Percentiles rank a stretch among this genome's conserved stretches.
These are phyloP conservation scores for Theristicus caerulescens DNA, from an alignment of 2,113 vertebrate species.

Conservation along the genomic window DNA sequence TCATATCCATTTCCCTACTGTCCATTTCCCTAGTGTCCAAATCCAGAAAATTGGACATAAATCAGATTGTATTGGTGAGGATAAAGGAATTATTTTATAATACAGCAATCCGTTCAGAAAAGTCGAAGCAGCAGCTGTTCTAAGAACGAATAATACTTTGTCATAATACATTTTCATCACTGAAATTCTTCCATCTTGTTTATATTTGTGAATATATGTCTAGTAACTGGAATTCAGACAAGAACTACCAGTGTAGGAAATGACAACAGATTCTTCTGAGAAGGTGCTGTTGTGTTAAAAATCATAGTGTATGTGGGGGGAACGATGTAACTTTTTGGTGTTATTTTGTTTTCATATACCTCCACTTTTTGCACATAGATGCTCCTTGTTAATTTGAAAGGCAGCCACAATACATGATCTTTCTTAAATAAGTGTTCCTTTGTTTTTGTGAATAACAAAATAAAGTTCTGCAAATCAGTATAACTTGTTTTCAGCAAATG, in stretches of 20 bases:
- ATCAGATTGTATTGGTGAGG: background rate
- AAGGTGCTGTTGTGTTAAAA: background rate
- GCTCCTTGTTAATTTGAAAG: background rate
- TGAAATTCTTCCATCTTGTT: background rate
- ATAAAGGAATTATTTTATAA: background rate
- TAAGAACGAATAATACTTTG: background rate
- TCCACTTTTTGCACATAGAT: background rate
- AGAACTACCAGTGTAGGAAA: background rate
- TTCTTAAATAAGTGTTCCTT: slow-evolving; percentile 1
- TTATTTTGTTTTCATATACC: background rate
- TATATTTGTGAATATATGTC: background rate
- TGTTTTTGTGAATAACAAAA: background rate
- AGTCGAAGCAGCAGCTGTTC: background rate
- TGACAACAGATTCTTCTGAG: background rate
- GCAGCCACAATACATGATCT: background rate
- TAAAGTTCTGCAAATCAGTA: background rate
- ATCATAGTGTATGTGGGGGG: background rate
- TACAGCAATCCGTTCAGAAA: background rate
- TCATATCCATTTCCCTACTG: background rate
- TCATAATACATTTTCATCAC: background rate
- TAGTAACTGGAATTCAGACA: background rate
- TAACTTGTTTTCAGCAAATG: background rate
- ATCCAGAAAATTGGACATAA: background rate
- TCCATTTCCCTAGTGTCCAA: background rate
- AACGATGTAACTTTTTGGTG: background rate